phyloP scores from a whole-genome alignment of 2,113 vertebrate genomes.

The Orthonyx spaldingii region DNA sequence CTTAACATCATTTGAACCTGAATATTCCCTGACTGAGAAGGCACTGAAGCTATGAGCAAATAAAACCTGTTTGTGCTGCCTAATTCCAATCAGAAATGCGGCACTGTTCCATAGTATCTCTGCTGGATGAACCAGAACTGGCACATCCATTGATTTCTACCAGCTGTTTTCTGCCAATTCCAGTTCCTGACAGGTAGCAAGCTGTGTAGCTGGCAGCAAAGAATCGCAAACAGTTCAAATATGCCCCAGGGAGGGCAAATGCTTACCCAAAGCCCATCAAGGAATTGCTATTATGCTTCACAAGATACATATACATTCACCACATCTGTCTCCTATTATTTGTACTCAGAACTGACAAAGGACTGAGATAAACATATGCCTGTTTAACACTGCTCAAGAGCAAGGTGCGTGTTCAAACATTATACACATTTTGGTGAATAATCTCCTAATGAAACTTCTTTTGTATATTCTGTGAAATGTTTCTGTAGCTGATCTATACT shows the following conservation, averaged over 20 bases:
- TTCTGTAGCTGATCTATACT: slow-evolving; percentile 56
- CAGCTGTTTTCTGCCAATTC: slow-evolving; percentile 75
- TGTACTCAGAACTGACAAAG: slow-evolving; percentile 66
- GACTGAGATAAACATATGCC: slow-evolving; percentile 66
- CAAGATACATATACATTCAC: slow-evolving; percentile 68
- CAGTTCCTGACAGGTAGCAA: slow-evolving; percentile 76
- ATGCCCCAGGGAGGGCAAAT: slow-evolving; percentile 71
- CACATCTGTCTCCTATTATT: slow-evolving; percentile 79
- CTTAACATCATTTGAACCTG: not conserved
- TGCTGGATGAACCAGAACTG: slow-evolving; percentile 60
- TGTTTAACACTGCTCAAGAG: slow-evolving; percentile 60
- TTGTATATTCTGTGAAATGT: slow-evolving; percentile 57
- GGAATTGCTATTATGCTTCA: slow-evolving; percentile 71
- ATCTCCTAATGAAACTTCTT: slow-evolving; percentile 67
- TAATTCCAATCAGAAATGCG: slow-evolving; percentile 15
- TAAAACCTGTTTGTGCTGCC: not conserved
- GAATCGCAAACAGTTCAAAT: slow-evolving; percentile 62
- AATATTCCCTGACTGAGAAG: not conserved
- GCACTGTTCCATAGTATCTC: slow-evolving; percentile 31
- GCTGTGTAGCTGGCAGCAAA: slow-evolving; percentile 70
- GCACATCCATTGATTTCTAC: slow-evolving; percentile 58
- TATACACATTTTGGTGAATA: slow-evolving; percentile 51
- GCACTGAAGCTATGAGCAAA: not conserved
- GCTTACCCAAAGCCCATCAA: slow-evolving; percentile 75
- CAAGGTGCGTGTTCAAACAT: slow-evolving; percentile 57